Evolutionary conservation across 2,888 invertebrate species (phyloP), one percentile per base, ranked within the genome.

Genomic region (Platynereis dumerilii): DNA sequence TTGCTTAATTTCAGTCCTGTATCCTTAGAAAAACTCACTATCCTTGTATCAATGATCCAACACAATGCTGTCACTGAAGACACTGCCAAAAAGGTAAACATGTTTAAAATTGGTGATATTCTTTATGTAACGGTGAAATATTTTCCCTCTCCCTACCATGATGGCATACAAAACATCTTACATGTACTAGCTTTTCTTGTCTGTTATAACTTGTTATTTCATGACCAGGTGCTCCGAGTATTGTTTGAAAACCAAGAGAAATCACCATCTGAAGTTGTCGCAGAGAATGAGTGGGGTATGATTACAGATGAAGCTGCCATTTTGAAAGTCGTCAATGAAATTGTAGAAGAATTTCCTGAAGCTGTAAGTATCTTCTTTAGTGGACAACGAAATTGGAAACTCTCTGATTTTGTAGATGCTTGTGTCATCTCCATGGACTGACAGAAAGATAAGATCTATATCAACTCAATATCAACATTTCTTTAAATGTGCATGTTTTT

Each of bases 391-490:
- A 48, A 27, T 20, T n/a, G 67, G 68, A 39, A 67, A 64, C 58
- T 67, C 69, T 24, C 54, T 39, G 17, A 61, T 67, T 28, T 62
- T 56, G 22, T 48, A 64, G 15, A 69, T 68, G 34, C 60, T 64
- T 3, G 29, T 29, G 12, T 58, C 10, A 27, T 22, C 28, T 52
- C 42, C 34, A 27, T 20, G 29, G 3, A 24, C 24, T 7, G 52
- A 53, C 20, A 26, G 26, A 15, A 29, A 44, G 22, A 20, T 53
- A 10, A 17, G 10, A 12, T 7, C 39, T 29, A 55, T 53, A 10
- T 12, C n/a, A n/a, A n/a, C n/a, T n/a, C n/a, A 42, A 42, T 42
- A 42, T 42, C 44, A 12, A 42, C n/a, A 17, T 12, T 42, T n/a
- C 44, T 42, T n/a, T 42, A 42, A 42, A 42, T 42, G n/a, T 12